Conservation (phyloP, 2,888 invertebrate genomes). For the Arctia plantaginis region DNA sequence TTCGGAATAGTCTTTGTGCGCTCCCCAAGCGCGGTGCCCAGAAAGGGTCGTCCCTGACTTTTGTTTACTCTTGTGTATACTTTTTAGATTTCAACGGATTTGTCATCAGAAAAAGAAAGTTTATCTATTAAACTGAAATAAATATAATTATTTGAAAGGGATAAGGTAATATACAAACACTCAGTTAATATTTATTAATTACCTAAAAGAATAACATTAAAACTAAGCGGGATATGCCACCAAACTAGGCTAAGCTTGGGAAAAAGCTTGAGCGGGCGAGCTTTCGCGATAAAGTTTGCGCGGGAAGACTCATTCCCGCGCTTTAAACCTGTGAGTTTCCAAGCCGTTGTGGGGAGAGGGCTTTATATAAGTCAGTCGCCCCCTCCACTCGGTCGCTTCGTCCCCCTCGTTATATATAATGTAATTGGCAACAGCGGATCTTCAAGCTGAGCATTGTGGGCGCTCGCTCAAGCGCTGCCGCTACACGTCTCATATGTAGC, state of each 20-base stretch:
- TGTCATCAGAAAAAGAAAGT: constrained; percentile 27
- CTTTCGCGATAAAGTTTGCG: constrained; percentile 79
- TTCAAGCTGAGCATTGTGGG: constrained; percentile 65
- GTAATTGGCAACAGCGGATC: constrained; percentile 66
- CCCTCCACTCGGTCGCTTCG: constrained; percentile 45
- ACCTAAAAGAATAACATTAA: constrained; percentile 35
- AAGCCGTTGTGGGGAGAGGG: constrained; percentile 61
- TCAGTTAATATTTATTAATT: constrained; percentile 13
- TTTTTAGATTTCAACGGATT: constrained; percentile 41
- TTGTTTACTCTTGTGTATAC: constrained; percentile 67
- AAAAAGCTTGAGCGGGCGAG: constrained; percentile 63
- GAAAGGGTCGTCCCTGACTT: constrained; percentile 75
- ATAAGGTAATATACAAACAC: background rate
- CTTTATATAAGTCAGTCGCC: constrained; percentile 64
- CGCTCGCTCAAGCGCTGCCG: constrained; percentile 61
- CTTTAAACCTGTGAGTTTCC: constrained; percentile 78
- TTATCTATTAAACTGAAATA: constrained; percentile 15
- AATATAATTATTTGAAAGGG: background rate
- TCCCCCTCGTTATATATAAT: constrained; percentile 68
- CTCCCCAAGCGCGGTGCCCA: constrained; percentile 69
- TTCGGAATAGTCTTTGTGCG: constrained; percentile 76
- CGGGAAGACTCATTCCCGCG: constrained; percentile 84
- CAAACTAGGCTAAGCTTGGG: constrained; percentile 63
- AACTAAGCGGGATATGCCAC: constrained; percentile 49
- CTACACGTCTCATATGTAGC: constrained; percentile 49